Conservation (phyloP, 2,888 invertebrate species). For the Limnephilus rhombicus region DNA sequence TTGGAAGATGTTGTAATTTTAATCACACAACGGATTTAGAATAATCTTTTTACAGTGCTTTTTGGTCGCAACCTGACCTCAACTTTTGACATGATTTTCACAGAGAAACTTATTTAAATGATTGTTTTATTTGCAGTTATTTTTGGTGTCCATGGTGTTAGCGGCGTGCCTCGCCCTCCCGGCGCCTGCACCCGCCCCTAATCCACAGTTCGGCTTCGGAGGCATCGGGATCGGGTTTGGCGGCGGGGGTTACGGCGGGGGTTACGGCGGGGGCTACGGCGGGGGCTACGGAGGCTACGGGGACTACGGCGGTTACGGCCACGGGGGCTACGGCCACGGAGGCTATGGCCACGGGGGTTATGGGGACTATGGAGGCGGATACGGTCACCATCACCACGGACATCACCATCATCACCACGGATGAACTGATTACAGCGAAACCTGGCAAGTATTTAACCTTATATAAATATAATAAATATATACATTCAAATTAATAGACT, state of each 20-base stretch:
- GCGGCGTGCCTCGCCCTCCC: not conserved
- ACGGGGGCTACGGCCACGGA: slow-evolving; percentile 22
- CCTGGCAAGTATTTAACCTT: not conserved
- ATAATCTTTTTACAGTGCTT: too few species aligned
- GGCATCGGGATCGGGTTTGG: slow-evolving; percentile 38
- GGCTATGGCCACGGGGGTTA: slow-evolving; percentile 26
- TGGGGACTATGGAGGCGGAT: not conserved
- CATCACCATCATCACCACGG: not conserved
- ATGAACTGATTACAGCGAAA: not conserved
- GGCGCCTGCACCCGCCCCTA: not conserved
- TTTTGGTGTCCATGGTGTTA: not conserved
- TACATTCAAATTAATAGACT: too few species aligned
- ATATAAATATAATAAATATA: not conserved
- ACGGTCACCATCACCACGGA: not conserved
- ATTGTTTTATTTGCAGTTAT: not conserved
- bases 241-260: not conserved
- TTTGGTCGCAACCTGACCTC: too few species aligned
- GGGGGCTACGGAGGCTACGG: not conserved
- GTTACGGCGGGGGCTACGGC: too few species aligned
- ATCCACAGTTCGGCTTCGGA: not conserved
- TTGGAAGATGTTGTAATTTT: too few species aligned
- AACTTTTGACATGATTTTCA: too few species aligned
- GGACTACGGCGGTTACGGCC: slow-evolving; percentile 34
- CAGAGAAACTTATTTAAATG: too few species aligned
- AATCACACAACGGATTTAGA: too few species aligned